A percentile compares a stretch with the other conserved stretches of the same genome.
These are phyloP conservation scores for Ceyx melanurus DNA, from an alignment of 2,113 vertebrate genomes.

Conservation along the genomic window DNA sequence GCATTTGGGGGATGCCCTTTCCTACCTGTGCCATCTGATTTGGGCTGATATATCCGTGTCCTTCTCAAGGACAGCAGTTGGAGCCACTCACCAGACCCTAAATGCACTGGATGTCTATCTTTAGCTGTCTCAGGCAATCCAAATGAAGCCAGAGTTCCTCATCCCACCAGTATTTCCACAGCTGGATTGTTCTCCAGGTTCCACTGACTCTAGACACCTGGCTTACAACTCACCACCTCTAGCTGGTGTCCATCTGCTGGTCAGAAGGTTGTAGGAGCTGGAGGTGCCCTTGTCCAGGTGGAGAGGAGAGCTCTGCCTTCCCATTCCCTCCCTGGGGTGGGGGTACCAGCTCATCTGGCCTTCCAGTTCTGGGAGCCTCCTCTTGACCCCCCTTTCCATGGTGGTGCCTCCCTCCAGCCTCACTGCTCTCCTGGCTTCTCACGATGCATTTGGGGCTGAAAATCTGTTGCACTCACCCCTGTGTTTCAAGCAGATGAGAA, in stretches of 20 bases:
- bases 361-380: not conserved
- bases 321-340: accelerated
- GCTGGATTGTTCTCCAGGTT: not conserved
- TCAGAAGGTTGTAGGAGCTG: accelerated
- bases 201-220: not conserved
- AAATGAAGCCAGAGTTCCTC: not conserved
- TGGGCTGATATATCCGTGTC: not conserved
- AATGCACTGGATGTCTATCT: not conserved
- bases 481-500: not conserved
- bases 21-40: not conserved
- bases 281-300: not conserved
- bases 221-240: not conserved
- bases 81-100: not conserved
- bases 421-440: not conserved
- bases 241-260: not conserved
- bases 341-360: not conserved
- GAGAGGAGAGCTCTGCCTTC: not conserved
- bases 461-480: not conserved
- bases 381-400: not conserved
- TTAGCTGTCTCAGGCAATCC: not conserved
- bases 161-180: not conserved
- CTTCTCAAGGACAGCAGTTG: not conserved
- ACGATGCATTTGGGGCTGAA: not conserved
- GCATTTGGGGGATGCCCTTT: not conserved
- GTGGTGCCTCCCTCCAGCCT: not conserved